phyloP scores from a whole-genome alignment of 1,140 invertebrate species.

The Chrysopa pallens region DNA sequence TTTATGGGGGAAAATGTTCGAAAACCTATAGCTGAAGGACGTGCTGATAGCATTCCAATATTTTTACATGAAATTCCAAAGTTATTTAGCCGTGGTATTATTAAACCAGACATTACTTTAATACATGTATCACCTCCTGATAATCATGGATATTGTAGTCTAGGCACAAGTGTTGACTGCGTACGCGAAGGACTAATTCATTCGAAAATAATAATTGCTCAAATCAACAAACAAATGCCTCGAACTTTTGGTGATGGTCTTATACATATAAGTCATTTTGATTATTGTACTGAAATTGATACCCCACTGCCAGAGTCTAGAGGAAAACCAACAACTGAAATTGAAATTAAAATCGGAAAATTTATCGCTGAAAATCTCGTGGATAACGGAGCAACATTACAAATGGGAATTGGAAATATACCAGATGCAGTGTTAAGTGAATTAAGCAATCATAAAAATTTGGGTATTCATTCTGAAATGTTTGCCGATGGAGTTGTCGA shows the following conservation, averaged over 20 bases:
- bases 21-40: conserved; percentile 67
- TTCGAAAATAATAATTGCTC: conserved; percentile 73
- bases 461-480: conserved; percentile 91
- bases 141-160: conserved; percentile 72
- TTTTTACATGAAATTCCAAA: conserved; percentile 84
- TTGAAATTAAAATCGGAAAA: conserved; percentile 69
- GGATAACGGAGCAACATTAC: conserved; percentile 79
- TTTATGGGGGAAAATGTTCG: conserved; percentile 87
- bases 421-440: conserved; percentile 72
- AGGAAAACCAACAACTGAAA: conserved; percentile 38
- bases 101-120: conserved; percentile 70
- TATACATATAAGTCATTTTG: conserved; percentile 79
- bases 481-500: conserved; percentile 82
- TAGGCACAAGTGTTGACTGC: conserved; percentile 86
- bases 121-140: conserved; percentile 83
- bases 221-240: conserved; percentile 77
- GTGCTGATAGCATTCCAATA: conserved; percentile 75
- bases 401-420: conserved; percentile 88
- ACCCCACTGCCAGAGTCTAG: conserved; percentile 53
- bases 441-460: conserved; percentile 69
- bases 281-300: conserved; percentile 63
- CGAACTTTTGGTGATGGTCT: conserved; percentile 79
- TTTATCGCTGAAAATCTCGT: conserved; percentile 80
- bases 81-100: conserved; percentile 66
- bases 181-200: conserved; percentile 67